Conservation (phyloP, 2,113 vertebrate genomes). For the Solea solea region DNA sequence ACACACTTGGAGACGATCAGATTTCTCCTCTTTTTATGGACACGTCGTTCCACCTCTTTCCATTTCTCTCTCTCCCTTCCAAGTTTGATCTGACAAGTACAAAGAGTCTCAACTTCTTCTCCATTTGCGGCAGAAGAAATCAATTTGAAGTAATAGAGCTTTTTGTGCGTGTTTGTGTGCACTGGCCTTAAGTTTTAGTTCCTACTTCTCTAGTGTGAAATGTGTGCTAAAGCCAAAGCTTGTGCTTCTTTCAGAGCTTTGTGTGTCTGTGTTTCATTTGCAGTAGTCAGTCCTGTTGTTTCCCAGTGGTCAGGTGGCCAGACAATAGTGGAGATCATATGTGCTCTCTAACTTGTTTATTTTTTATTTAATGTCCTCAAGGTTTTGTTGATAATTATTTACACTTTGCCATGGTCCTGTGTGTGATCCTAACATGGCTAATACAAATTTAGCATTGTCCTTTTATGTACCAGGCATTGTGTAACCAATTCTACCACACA, state of each 20-base stretch:
- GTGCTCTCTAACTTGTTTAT: slow-evolving; percentile 24
- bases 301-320: slow-evolving; percentile 66
- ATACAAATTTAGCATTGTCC: too few relatives aligned
- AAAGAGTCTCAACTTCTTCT: slow-evolving; percentile 53
- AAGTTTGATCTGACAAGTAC: slow-evolving; percentile 65
- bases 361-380: neutral
- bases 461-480: neutral
- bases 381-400: neutral
- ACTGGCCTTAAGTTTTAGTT: slow-evolving; percentile 40
- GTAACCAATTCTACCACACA: neutral
- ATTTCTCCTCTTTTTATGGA: slow-evolving; percentile 58
- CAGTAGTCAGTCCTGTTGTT: slow-evolving; percentile 62
- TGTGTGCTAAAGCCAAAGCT: slow-evolving; percentile 14
- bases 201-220: slow-evolving; percentile 16
- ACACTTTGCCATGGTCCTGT: neutral
- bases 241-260: slow-evolving; percentile 21
- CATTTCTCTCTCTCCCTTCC: slow-evolving; percentile 43
- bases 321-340: slow-evolving; percentile 66
- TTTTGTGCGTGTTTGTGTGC: slow-evolving; percentile 41
- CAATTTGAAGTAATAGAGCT: slow-evolving; percentile 68
- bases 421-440: neutral
- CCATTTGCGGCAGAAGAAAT: slow-evolving; percentile 65
- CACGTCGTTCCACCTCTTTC: slow-evolving; percentile 40
- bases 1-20: slow-evolving; percentile 38
- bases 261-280: slow-evolving; percentile 49